Percentiles rank a stretch among this genome's conserved stretches.
Conservation (phyloP, 2,113 vertebrate species). For the Colossoma macropomum region DNA sequence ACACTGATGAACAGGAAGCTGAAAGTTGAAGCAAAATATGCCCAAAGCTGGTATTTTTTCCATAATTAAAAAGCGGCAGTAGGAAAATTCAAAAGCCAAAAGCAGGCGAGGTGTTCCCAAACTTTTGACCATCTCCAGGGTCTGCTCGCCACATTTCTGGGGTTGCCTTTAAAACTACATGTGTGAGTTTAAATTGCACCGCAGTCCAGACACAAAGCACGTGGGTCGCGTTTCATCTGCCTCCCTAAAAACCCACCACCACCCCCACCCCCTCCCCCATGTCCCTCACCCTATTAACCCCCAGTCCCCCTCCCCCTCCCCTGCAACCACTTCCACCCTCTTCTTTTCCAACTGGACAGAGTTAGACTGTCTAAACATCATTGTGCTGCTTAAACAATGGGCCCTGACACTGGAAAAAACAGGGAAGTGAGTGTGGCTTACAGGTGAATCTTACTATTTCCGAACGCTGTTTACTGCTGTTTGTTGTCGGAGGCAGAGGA, state of each 20-base stretch:
- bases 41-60: too few species aligned
- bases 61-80: too few species aligned
- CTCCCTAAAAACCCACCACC: neutral
- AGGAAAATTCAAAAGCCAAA: too few species aligned
- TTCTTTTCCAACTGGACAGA: neutral
- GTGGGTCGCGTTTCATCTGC: constrained; percentile 27
- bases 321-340: constrained; percentile 24
- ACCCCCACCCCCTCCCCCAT: neutral
- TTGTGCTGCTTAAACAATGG: constrained; percentile 53
- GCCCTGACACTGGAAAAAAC: constrained; percentile 17
- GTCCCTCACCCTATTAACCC: constrained; percentile 16
- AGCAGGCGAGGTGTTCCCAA: neutral
- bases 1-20: too few species aligned
- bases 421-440: neutral
- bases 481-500: constrained; percentile 22
- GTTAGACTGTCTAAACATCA: constrained; percentile 38
- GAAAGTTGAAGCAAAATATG: too few species aligned
- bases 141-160: constrained; percentile 52
- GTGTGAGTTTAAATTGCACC: constrained; percentile 28
- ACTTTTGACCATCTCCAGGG: neutral
- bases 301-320: neutral
- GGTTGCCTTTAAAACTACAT: constrained; percentile 41
- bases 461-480: constrained; percentile 33
- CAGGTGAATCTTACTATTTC: constrained; percentile 38
- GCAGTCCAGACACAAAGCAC: constrained; percentile 23